These are phyloP conservation scores for Phanerotoma sp. DNA, from an alignment of 2,888 invertebrate genomes.

Conservation along the genomic window DNA sequence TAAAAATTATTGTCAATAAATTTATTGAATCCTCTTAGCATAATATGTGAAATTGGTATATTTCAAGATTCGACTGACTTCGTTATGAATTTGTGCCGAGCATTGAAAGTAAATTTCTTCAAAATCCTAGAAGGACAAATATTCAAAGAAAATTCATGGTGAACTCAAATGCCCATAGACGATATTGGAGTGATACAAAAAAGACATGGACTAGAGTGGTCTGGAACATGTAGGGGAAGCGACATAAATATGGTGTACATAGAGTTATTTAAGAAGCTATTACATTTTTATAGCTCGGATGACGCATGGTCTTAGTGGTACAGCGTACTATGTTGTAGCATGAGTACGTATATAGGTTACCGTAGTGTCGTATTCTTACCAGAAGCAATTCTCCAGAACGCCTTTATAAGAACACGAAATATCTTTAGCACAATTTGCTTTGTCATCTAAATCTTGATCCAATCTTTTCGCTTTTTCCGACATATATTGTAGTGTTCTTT, in stretches of 20 bases:
- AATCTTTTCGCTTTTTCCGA: neutral
- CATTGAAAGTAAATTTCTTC: neutral
- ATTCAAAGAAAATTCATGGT: neutral
- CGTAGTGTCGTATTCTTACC: constrained; percentile 20
- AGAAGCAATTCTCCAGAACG: constrained; percentile 37
- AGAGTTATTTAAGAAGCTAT: constrained; percentile 49
- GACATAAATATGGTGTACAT: constrained; percentile 45
- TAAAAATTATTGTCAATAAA: too few species aligned
- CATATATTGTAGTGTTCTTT: neutral
- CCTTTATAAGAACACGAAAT: constrained; percentile 34
- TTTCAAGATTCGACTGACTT: neutral
- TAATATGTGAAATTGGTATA: neutral
- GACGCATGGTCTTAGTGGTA: constrained; percentile 40
- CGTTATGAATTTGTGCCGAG: neutral
- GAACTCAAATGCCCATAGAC: neutral
- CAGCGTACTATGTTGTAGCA: constrained; percentile 26
- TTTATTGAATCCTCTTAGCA: too few species aligned
- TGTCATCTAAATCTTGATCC: constrained; percentile 1
- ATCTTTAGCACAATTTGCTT: constrained; percentile 34
- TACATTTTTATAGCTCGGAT: constrained; percentile 48
- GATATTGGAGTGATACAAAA: neutral
- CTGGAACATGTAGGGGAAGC: constrained; percentile 32
- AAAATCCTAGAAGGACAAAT: constrained; percentile 6
- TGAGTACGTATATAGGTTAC: constrained; percentile 25
- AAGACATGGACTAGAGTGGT: neutral